Evolutionary conservation across 2,797 vertebrate species (phyloP).

Genomic region (Jordanella pulchra): DNA sequence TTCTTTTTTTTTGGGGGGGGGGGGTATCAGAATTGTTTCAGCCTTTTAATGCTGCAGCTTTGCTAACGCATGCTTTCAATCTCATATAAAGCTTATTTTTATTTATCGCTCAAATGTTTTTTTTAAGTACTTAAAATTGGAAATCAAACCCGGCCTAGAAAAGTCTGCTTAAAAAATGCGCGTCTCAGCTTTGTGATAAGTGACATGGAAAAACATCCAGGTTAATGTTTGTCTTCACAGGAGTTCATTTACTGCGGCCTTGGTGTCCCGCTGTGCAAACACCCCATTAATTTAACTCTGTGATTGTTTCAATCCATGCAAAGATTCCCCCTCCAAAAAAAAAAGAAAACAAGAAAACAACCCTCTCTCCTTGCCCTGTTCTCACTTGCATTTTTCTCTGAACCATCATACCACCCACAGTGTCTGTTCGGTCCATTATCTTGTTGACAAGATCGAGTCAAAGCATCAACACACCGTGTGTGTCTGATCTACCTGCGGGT

Average conservation of each 20-base stretch:
- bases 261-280: slow-evolving; percentile 64
- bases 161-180: not conserved
- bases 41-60: not conserved
- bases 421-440: slow-evolving; percentile 1
- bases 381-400: slow-evolving; percentile 6
- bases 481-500: slow-evolving; percentile 63
- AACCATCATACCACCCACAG: slow-evolving; percentile 18
- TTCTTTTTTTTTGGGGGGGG: no score
- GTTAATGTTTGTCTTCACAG: slow-evolving; percentile 52
- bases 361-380: not conserved
- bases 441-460: slow-evolving; percentile 8
- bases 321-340: not conserved
- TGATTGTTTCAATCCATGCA: slow-evolving; percentile 54
- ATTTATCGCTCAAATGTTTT: not conserved
- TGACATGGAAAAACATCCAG: slow-evolving; percentile 35
- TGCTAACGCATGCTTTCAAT: not conserved
- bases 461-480: slow-evolving; percentile 31
- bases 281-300: slow-evolving; percentile 64
- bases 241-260: slow-evolving; percentile 45
- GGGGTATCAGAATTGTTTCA: no score
- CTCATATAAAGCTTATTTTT: not conserved
- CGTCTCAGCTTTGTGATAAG: not conserved
- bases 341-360: not conserved
- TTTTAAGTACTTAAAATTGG: no score
- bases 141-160: not conserved